A percentile compares a stretch with the other conserved stretches of the same genome.
phyloP scores from a whole-genome alignment of 1,140 invertebrate species.

The Nixonia krombeini region DNA sequence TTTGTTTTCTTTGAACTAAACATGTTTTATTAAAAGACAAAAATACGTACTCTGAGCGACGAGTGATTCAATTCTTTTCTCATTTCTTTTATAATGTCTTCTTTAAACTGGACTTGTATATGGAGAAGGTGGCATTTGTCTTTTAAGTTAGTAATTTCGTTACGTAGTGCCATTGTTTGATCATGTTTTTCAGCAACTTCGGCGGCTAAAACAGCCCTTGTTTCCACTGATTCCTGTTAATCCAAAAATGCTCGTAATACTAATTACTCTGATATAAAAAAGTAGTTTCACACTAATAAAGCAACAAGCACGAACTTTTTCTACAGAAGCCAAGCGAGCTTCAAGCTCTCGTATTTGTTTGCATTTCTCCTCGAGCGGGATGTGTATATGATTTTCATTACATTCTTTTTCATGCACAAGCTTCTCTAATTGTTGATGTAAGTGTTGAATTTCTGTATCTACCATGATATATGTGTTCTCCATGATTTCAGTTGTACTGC shows the following conservation, averaged over 20 bases:
- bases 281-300: not conserved
- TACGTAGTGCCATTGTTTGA: constrained; percentile 58
- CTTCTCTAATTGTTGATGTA: constrained; percentile 45
- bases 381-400: constrained; percentile 37
- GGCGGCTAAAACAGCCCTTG: constrained; percentile 65
- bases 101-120: constrained; percentile 70
- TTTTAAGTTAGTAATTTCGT: constrained; percentile 65
- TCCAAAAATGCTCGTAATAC: constrained; percentile 5
- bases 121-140: constrained; percentile 66
- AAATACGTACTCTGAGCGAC: constrained; percentile 48
- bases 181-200: constrained; percentile 73
- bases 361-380: constrained; percentile 52
- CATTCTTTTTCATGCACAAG: constrained; percentile 40
- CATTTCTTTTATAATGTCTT: constrained; percentile 73
- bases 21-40: constrained; percentile 3
- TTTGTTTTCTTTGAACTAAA: too few relatives aligned
- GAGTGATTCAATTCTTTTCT: constrained; percentile 68
- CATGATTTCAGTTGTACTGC: constrained; percentile 49
- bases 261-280: not conserved
- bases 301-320: constrained; percentile 58
- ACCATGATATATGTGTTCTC: constrained; percentile 49
- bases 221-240: constrained; percentile 62
- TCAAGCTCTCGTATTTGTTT: constrained; percentile 48
- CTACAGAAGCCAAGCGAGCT: constrained; percentile 42
- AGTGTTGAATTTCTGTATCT: constrained; percentile 44